Conservation (phyloP, 2,888 invertebrate species). For the Thecocarcelia acutangulata region DNA sequence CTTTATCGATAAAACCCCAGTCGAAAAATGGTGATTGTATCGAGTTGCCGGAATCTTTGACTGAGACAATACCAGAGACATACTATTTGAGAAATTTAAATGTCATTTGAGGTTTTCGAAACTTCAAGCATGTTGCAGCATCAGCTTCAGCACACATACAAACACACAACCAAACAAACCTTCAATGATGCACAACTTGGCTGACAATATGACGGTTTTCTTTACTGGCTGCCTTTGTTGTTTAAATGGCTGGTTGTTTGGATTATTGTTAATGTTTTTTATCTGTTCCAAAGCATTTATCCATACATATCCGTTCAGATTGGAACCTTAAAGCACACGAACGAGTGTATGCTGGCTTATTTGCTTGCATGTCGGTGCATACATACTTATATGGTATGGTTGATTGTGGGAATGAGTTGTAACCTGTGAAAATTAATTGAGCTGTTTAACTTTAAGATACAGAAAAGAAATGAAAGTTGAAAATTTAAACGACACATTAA, state of each 20-base stretch:
- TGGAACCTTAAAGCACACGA: not conserved
- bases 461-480: constrained; percentile 77
- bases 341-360: not conserved
- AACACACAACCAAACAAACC: not conserved
- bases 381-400: not conserved
- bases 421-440: constrained; percentile 71
- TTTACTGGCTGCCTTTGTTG: constrained; percentile 25
- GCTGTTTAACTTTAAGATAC: constrained; percentile 71
- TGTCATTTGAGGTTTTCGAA: constrained; percentile 40
- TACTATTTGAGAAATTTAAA: constrained; percentile 51
- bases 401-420: constrained; percentile 63
- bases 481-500: constrained; percentile 76
- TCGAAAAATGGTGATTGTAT: constrained; percentile 71
- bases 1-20: constrained; percentile 75
- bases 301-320: constrained; percentile 7
- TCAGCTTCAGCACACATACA: not conserved
- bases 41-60: constrained; percentile 51
- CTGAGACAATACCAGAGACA: constrained; percentile 50
- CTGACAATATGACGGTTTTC: constrained; percentile 16
- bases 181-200: not conserved
- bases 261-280: constrained; percentile 30
- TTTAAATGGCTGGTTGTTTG: constrained; percentile 26
- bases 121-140: constrained; percentile 18
- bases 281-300: constrained; percentile 36
- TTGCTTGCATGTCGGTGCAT: not conserved